Evolutionary conservation across 30 jellyfish, hydroid and myxozoan genomes (phyloP).

Genomic region (Cassiopea andromeda): DNA sequence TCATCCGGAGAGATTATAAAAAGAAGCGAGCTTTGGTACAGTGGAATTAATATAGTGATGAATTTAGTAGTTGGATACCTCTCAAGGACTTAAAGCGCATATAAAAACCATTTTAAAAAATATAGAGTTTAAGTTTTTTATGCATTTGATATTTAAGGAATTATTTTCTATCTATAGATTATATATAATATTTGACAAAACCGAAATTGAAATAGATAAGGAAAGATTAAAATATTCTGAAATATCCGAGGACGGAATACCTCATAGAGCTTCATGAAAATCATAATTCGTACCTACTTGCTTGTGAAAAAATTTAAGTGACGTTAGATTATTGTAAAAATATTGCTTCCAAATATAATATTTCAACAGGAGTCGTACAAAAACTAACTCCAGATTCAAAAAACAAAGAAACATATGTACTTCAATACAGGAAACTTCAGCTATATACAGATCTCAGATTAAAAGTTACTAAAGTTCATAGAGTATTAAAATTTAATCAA

Average conservation of each 20-base stretch:
- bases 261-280: conserved; percentile 59
- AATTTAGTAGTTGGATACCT: no score
- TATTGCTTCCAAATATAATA: conserved; percentile 12
- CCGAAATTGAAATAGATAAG: no score
- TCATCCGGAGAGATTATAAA: no score
- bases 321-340: conserved; percentile 1
- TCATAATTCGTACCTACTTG: conserved; percentile 74
- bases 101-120: no score
- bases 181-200: no score
- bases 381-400: conserved; percentile 67
- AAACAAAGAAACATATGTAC: conserved; percentile 51
- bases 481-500: conserved; percentile 65
- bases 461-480: conserved; percentile 42
- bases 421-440: conserved; percentile 58
- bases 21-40: no score
- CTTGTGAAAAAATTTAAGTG: conserved; percentile 60
- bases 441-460: conserved; percentile 42
- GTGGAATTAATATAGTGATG: no score
- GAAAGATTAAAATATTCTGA: no score
- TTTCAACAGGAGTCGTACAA: not conserved
- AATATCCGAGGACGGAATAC: conserved; percentile 20
- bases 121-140: no score
- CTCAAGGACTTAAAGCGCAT: no score
- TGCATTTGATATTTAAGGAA: no score
- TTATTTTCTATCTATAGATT: no score